These are phyloP conservation scores for Formica exsecta DNA, from an alignment of 1,140 invertebrate genomes.

Conservation along the genomic window DNA sequence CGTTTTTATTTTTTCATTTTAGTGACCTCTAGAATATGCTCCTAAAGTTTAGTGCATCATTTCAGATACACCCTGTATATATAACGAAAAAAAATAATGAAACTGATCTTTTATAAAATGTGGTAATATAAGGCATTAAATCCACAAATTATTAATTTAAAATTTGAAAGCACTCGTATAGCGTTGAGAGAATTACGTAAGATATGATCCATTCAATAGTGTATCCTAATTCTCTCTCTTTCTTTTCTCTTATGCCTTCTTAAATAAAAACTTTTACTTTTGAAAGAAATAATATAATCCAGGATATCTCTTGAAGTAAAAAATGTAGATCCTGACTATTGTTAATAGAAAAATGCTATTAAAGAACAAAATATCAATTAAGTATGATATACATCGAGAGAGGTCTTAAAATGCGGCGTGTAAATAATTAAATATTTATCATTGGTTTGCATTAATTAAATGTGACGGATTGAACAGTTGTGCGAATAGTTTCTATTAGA, in stretches of 20 bases:
- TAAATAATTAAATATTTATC: constrained; percentile 48
- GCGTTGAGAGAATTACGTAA: too few species aligned
- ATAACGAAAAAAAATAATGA: not conserved
- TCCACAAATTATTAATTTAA: too few species aligned
- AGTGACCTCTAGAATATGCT: too few species aligned
- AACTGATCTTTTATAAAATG: not conserved
- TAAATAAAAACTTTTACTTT: not conserved
- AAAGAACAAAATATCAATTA: constrained; percentile 12
- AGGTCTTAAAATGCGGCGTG: not conserved
- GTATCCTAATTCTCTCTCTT: too few species aligned
- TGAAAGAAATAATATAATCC: not conserved
- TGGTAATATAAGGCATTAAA: not conserved
- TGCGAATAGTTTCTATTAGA: constrained; percentile 43
- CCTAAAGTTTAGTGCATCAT: too few species aligned
- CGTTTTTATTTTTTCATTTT: too few species aligned
- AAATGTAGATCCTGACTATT: not conserved
- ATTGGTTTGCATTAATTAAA: constrained; percentile 53
- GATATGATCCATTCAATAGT: too few species aligned
- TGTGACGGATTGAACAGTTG: constrained; percentile 7
- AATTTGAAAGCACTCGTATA: too few species aligned
- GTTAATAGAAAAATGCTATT: not conserved
- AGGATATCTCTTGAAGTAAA: not conserved
- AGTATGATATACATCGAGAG: not conserved
- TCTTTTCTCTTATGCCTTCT: too few species aligned
- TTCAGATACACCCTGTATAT: too few species aligned